Evolutionary conservation across 2,888 invertebrate species (phyloP).

Genomic region (Polydrusus tereticollis): DNA sequence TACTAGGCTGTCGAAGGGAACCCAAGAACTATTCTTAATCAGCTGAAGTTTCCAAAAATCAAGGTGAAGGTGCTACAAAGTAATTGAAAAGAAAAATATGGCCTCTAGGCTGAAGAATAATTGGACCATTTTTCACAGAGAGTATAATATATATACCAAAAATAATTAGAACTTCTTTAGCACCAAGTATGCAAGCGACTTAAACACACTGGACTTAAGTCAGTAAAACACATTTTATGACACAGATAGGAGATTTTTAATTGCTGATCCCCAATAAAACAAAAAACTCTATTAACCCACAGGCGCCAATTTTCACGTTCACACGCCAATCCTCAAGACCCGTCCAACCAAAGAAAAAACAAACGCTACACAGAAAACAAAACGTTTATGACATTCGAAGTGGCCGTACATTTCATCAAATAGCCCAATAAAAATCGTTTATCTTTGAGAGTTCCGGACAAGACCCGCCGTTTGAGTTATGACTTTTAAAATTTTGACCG

Average conservation of each 20-base stretch:
- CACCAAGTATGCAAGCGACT: not conserved
- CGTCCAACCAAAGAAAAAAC: slow-evolving; percentile 27
- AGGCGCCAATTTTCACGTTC: slow-evolving; percentile 46
- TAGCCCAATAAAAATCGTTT: slow-evolving; percentile 46
- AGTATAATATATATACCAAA: too few species aligned
- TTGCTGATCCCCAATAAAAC: slow-evolving; percentile 22
- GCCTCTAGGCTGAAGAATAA: too few species aligned
- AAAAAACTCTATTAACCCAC: not conserved
- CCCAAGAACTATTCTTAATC: too few species aligned
- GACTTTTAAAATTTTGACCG: slow-evolving; percentile 42
- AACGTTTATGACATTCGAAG: slow-evolving; percentile 42
- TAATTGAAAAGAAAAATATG: too few species aligned
- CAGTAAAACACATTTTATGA: not conserved
- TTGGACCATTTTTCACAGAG: too few species aligned
- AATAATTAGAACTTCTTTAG: too few species aligned
- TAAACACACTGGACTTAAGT: not conserved
- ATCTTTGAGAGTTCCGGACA: slow-evolving; percentile 33
- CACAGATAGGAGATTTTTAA: not conserved
- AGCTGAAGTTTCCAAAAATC: too few species aligned
- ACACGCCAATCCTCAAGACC: slow-evolving; percentile 29
- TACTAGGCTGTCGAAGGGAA: too few species aligned
- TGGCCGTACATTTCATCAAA: slow-evolving; percentile 42
- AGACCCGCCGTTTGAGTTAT: slow-evolving; percentile 37
- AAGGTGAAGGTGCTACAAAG: too few species aligned
- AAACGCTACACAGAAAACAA: slow-evolving; percentile 30